These are phyloP conservation scores for Limenitis camilla DNA, from an alignment of 2,888 invertebrate species.

Conservation along the genomic window DNA sequence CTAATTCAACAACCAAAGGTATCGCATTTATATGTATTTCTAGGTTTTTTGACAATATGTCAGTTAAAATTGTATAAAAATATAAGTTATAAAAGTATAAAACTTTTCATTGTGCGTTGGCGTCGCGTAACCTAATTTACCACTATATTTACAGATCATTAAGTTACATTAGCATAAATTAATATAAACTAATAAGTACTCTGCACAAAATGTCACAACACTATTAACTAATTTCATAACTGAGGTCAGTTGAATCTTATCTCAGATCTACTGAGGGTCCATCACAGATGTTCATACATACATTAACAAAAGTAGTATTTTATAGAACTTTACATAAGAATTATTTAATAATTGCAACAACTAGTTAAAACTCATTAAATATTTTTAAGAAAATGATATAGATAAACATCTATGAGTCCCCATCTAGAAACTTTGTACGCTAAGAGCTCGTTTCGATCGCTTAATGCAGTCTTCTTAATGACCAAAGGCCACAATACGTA, in stretches of 20 bases:
- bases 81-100: conserved; percentile 55
- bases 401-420: conserved; percentile 3
- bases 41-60: conserved; percentile 68
- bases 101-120: conserved; percentile 34
- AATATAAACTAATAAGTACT: conserved; percentile 74
- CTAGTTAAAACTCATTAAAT: too few species aligned
- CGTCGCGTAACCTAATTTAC: conserved; percentile 31
- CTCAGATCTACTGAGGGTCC: conserved; percentile 12
- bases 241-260: conserved; percentile 42
- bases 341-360: too few species aligned
- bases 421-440: conserved; percentile 25
- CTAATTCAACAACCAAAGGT: conserved; percentile 9
- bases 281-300: conserved; percentile 8
- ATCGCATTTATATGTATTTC: conserved; percentile 36
- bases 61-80: conserved; percentile 65
- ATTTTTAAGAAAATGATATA: not conserved
- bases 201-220: conserved; percentile 69
- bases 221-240: conserved; percentile 44
- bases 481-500: conserved; percentile 60
- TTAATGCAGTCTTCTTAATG: conserved; percentile 66
- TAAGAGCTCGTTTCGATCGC: conserved; percentile 43
- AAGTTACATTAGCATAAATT: conserved; percentile 68
- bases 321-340: too few species aligned
- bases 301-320: not conserved
- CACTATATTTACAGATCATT: conserved; percentile 65